A percentile compares a stretch with the other conserved stretches of the same genome.
Conservation (phyloP, 2,113 vertebrate genomes). For the western clawed frog (Xenopus tropicalis) region UCB_Xtro_10.0 CM004448.2:97517001-97517500, state of each 20-base stretch:
- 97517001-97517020: neutral
- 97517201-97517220: constrained; percentile 18
- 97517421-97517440: constrained; percentile 53
- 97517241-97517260: neutral
- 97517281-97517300: constrained; percentile 2
- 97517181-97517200: constrained; percentile 19
- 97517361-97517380: constrained; percentile 73
- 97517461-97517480: constrained; percentile 63
- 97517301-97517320: constrained; percentile 29
- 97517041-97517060: neutral
- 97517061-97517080: too few relatives aligned
- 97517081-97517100: too few relatives aligned
- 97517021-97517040: too few relatives aligned
- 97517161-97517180: neutral
- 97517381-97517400: constrained; percentile 83
- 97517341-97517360: constrained; percentile 54
- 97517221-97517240: neutral
- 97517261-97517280: constrained; percentile 16
- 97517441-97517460: constrained; percentile 70
- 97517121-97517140: too few relatives aligned
- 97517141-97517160: neutral
- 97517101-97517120: too few relatives aligned
- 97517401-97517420: constrained; percentile 90
- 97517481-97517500: constrained; percentile 70
- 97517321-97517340: constrained; percentile 33